Evolutionary conservation across 2,888 invertebrate genomes (phyloP).

Genomic region (Nephrotoma flavescens): DNA sequence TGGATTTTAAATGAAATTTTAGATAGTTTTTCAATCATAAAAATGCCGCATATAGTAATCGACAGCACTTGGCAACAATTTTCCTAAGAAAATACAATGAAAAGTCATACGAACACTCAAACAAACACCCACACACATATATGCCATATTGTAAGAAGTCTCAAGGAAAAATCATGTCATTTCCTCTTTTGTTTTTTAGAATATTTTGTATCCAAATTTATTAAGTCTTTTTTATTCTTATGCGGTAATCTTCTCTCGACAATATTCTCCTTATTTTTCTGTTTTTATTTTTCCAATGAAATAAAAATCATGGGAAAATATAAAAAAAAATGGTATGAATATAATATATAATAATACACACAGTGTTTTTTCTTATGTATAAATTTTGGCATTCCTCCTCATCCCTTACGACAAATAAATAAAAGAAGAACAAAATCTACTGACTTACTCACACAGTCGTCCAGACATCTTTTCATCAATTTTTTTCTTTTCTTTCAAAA

Average conservation of each 20-base stretch:
- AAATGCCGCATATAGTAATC: not conserved
- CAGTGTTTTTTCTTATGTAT: not conserved
- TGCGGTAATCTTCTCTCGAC: not conserved
- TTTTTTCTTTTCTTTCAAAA: not conserved
- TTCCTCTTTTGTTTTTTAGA: not conserved
- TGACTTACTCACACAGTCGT: constrained; percentile 3
- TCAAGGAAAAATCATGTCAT: not conserved
- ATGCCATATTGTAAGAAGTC: not conserved
- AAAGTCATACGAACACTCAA: not conserved
- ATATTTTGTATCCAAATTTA: not conserved
- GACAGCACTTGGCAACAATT: not conserved
- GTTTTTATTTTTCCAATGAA: not conserved
- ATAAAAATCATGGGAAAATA: not conserved
- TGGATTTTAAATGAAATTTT: too few species aligned
- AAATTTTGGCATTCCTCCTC: not conserved
- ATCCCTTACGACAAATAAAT: not conserved
- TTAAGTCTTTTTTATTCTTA: not conserved
- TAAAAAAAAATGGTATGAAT: not conserved
- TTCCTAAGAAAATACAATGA: not conserved
- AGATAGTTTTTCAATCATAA: too few species aligned
- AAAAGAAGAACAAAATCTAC: not conserved
- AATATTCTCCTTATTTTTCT: not conserved
- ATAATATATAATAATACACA: not conserved
- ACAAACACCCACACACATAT: not conserved
- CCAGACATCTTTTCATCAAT: constrained; percentile 4